Evolutionary conservation across 2,113 vertebrate species (phyloP).

Genomic region (Xerus inauris): DNA sequence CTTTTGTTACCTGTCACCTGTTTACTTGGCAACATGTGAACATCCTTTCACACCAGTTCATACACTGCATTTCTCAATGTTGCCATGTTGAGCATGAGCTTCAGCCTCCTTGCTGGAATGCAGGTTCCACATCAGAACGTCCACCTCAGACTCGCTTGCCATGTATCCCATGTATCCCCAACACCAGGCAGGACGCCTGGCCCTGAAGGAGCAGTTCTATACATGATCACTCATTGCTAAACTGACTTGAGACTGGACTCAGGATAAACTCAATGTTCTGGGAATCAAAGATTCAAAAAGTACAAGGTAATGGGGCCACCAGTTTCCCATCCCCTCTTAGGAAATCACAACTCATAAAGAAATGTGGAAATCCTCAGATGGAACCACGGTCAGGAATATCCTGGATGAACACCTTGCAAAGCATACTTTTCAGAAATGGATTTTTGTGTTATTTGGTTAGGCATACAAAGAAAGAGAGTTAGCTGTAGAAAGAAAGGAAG

Average conservation of each 20-base stretch:
- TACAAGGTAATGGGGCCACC: background rate
- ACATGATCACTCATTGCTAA: background rate
- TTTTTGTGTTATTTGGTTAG: background rate
- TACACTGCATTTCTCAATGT: background rate
- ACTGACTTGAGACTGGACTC: background rate
- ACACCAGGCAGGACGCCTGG: background rate
- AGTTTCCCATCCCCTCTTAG: background rate
- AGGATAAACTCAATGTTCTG: background rate
- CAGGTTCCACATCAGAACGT: background rate
- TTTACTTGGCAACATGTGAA: background rate
- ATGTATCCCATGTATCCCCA: background rate
- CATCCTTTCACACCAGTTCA: background rate
- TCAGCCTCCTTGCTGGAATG: background rate
- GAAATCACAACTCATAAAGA: background rate
- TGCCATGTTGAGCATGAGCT: too few species aligned
- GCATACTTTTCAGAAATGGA: background rate
- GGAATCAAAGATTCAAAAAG: constrained; percentile 20
- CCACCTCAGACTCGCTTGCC: background rate
- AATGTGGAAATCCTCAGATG: background rate
- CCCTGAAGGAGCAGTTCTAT: background rate
- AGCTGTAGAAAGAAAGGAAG: background rate
- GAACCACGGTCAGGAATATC: background rate
- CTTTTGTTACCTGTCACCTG: background rate
- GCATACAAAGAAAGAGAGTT: background rate
- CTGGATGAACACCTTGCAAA: background rate